phyloP scores from a whole-genome alignment of 2,113 vertebrate genomes.

The Sinocyclocheilus anophthalmus region DNA sequence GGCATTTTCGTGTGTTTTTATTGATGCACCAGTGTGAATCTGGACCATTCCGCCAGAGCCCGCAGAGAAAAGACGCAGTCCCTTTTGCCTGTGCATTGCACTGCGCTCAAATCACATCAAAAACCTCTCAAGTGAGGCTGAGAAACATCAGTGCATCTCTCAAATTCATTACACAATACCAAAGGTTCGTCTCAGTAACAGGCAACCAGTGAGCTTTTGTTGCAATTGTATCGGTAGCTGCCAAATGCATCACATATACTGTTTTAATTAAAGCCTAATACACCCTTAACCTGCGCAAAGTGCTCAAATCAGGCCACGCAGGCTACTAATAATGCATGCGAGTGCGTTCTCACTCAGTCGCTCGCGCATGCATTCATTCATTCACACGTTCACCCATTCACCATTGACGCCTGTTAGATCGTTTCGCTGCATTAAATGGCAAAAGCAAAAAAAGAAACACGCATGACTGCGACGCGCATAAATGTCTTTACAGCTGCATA shows the following conservation, averaged over 20 bases:
- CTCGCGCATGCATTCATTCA: slow-evolving; percentile 14
- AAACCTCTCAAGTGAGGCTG: slow-evolving; percentile 25
- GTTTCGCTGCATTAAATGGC: neutral
- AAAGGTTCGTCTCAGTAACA: neutral
- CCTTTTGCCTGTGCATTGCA: slow-evolving; percentile 20
- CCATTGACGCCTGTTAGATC: neutral
- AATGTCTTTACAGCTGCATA: neutral
- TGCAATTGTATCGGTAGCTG: neutral
- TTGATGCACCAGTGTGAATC: neutral
- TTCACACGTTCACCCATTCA: slow-evolving; percentile 30
- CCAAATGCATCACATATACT: neutral
- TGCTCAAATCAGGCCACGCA: slow-evolving; percentile 46
- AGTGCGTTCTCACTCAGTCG: slow-evolving; percentile 55
- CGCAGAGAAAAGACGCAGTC: slow-evolving; percentile 54
- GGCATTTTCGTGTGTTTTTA: neutral
- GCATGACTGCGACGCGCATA: slow-evolving; percentile 25
- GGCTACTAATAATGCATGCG: slow-evolving; percentile 18
- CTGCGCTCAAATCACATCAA: slow-evolving; percentile 46
- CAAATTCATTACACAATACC: slow-evolving; percentile 13
- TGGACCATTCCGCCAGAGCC: neutral
- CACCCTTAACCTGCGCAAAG: slow-evolving; percentile 22
- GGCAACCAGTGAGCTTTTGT: slow-evolving; percentile 1
- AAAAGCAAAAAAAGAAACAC: neutral
- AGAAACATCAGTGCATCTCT: slow-evolving; percentile 8
- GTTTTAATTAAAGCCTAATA: slow-evolving; percentile 7